Conservation (phyloP, 2,888 invertebrate species). For the Brenthis ino region DNA sequence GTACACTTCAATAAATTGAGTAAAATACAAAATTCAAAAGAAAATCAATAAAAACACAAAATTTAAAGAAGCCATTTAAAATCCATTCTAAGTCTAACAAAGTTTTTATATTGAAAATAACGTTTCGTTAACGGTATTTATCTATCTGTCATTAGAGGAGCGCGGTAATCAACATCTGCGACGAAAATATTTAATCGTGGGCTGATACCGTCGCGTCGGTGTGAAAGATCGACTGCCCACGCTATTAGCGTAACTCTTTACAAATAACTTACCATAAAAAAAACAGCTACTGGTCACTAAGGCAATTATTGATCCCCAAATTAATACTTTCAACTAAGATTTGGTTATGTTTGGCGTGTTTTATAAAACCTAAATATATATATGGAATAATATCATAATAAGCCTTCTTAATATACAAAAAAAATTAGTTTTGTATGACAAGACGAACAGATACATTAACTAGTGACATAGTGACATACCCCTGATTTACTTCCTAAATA, state of each 20-base stretch:
- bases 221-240: constrained; percentile 48
- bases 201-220: constrained; percentile 39
- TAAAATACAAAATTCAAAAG: too few relatives aligned
- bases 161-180: constrained; percentile 14
- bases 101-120: neutral
- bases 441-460: too few relatives aligned
- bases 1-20: too few relatives aligned
- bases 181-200: constrained; percentile 39
- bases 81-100: neutral
- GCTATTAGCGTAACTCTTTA: constrained; percentile 40
- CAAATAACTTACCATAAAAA: constrained; percentile 26
- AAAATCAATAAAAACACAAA: too few relatives aligned
- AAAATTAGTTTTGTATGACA: too few relatives aligned
- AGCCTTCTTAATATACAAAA: too few relatives aligned
- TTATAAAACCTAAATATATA: neutral
- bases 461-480: too few relatives aligned
- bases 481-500: too few relatives aligned
- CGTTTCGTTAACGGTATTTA: constrained; percentile 44
- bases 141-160: constrained; percentile 15
- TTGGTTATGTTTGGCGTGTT: neutral
- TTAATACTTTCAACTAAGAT: constrained; percentile 1
- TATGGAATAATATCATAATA: neutral
- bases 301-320: constrained; percentile 9
- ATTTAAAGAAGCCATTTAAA: too few relatives aligned
- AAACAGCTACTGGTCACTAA: constrained; percentile 17